Conservation (phyloP, 2,113 vertebrate genomes). For the Cnemophilus loriae region DNA sequence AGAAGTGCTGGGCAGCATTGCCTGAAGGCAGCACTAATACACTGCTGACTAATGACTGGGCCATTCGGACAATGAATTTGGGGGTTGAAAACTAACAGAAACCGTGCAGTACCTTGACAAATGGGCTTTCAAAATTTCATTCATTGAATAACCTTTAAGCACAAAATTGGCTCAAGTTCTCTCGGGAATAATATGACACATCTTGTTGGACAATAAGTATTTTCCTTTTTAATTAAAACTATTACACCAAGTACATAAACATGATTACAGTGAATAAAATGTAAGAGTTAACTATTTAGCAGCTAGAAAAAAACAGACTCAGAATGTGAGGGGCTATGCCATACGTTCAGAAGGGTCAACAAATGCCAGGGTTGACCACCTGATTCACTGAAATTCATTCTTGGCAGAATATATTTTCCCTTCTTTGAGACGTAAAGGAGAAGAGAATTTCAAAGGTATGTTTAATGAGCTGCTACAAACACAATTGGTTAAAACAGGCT, state of each 20-base stretch:
- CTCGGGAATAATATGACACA: constrained; percentile 71
- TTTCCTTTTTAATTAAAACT: constrained; percentile 79
- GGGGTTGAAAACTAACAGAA: constrained; percentile 79
- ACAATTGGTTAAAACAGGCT: constrained; percentile 41
- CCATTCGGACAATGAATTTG: constrained; percentile 92
- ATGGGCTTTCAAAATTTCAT: constrained; percentile 89
- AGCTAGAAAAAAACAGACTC: neutral
- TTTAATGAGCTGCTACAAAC: constrained; percentile 55
- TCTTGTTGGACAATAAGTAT: constrained; percentile 71
- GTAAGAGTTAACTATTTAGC: constrained; percentile 17
- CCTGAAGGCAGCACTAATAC: constrained; percentile 84
- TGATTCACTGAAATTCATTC: constrained; percentile 56
- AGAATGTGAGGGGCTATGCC: neutral
- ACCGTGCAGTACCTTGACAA: constrained; percentile 86
- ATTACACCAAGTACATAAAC: constrained; percentile 56
- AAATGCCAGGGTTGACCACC: constrained; percentile 49
- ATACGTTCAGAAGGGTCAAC: constrained; percentile 2
- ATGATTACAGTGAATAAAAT: constrained; percentile 8
- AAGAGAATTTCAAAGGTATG: constrained; percentile 63
- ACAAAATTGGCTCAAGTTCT: constrained; percentile 78
- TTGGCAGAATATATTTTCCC: constrained; percentile 57
- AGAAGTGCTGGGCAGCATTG: constrained; percentile 76
- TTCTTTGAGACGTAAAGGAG: constrained; percentile 28
- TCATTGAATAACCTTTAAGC: constrained; percentile 89
- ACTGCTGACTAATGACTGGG: constrained; percentile 94